These are phyloP conservation scores for Anser brachyrhynchus DNA, from an alignment of 2,113 vertebrate genomes.

Conservation along the genomic window DNA sequence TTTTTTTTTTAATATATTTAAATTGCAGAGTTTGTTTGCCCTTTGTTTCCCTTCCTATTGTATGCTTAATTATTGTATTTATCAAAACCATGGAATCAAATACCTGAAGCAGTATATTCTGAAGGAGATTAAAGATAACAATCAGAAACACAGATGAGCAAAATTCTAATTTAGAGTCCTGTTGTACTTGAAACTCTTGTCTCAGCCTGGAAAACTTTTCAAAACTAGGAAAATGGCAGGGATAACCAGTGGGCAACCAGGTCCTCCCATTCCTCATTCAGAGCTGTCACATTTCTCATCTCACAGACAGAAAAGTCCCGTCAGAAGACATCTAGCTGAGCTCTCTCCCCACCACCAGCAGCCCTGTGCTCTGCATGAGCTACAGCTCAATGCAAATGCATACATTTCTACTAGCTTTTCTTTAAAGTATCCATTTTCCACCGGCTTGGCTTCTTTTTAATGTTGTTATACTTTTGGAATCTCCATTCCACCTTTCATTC, in stretches of 20 bases:
- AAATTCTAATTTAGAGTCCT: not conserved
- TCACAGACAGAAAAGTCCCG: fast-evolving
- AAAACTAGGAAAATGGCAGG: not conserved
- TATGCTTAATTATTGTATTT: not conserved
- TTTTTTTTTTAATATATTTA: not conserved
- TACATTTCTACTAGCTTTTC: not conserved
- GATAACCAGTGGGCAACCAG: not conserved
- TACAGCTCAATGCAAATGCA: not conserved
- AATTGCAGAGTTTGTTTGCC: not conserved
- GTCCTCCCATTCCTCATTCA: not conserved
- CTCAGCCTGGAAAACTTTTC: not conserved
- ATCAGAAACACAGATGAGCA: not conserved
- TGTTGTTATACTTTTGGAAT: not conserved
- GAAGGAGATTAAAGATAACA: not conserved
- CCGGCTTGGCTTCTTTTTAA: not conserved
- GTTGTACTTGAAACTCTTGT: fast-evolving
- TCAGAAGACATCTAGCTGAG: not conserved
- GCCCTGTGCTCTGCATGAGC: not conserved
- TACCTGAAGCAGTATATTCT: not conserved
- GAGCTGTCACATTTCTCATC: not conserved
- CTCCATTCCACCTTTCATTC: not conserved
- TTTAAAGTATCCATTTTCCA: not conserved
- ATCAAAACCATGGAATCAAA: not conserved
- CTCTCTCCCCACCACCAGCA: not conserved
- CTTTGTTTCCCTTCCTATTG: not conserved